Evolutionary conservation across 2,888 invertebrate species (phyloP).

Genomic region (Hedychridium roseum): DNA sequence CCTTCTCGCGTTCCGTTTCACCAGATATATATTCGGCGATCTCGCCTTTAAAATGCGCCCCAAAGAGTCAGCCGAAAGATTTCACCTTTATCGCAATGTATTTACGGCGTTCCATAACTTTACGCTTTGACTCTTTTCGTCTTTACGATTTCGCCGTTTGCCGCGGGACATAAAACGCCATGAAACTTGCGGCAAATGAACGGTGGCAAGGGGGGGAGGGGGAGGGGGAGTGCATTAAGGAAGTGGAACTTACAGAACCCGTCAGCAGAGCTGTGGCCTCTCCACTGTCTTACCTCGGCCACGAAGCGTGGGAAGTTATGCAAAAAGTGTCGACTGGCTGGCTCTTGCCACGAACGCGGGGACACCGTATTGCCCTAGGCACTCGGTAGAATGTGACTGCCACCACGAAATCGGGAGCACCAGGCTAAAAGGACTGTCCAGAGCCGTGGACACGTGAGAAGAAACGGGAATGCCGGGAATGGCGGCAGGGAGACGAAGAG

Average conservation of each 20-base stretch:
- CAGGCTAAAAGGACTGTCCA: not conserved
- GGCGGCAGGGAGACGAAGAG: conserved; percentile 10
- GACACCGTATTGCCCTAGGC: conserved; percentile 21
- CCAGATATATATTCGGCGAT: too few relatives aligned
- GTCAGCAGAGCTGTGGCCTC: too few relatives aligned
- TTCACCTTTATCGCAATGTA: too few relatives aligned
- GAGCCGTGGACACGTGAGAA: conserved; percentile 3
- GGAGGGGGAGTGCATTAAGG: too few relatives aligned
- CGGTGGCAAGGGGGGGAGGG: conserved; percentile 16
- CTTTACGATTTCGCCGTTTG: too few relatives aligned
- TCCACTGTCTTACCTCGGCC: conserved; percentile 19
- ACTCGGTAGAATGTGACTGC: conserved; percentile 6
- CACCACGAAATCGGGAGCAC: conserved; percentile 8
- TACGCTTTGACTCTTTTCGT: too few relatives aligned
- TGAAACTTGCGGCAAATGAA: conserved; percentile 17
- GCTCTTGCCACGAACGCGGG: conserved; percentile 5
- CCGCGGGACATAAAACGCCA: too few relatives aligned
- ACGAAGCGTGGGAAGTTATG: conserved; percentile 48
- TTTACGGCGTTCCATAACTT: too few relatives aligned
- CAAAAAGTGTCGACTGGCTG: conserved; percentile 32
- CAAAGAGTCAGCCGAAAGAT: too few relatives aligned
- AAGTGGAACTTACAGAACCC: too few relatives aligned
- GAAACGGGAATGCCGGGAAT: conserved; percentile 9
- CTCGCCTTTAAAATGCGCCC: not conserved
- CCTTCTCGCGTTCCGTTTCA: conserved; percentile 30